phyloP scores from a whole-genome alignment of 30 jellyfish, hydroid and myxozoan genomes.

The Turritopsis rubra region DNA sequence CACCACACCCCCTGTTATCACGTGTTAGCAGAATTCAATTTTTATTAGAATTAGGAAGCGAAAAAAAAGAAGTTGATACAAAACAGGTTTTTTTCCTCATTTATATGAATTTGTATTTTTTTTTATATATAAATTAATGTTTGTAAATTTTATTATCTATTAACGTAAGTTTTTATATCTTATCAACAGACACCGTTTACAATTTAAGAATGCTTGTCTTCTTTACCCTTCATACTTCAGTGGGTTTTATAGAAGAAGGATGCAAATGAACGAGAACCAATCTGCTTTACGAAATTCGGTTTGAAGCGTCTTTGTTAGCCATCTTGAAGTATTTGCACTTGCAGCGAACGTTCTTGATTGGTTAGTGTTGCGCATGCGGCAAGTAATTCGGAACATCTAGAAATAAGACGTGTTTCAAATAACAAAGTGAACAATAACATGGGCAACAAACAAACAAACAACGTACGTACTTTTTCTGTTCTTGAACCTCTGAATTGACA shows the following conservation, averaged over 20 bases:
- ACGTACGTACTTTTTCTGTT: constrained; percentile 20
- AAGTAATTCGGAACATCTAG: constrained; percentile 57
- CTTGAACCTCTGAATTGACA: constrained; percentile 2
- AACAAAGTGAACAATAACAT: not conserved
- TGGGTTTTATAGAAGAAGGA: not conserved
- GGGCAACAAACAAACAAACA: too few relatives aligned
- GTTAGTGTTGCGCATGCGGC: constrained; percentile 47
- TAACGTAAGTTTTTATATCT: not conserved
- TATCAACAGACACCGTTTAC: not conserved
- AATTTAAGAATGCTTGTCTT: not conserved
- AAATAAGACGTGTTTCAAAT: constrained; percentile 5
- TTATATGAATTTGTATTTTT: not conserved
- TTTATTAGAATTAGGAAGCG: not conserved
- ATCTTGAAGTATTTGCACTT: constrained; percentile 48
- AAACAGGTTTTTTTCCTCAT: not conserved
- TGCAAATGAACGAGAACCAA: not conserved
- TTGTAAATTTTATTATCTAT: not conserved
- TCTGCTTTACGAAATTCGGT: too few relatives aligned
- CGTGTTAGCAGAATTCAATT: not conserved
- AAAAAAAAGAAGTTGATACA: not conserved
- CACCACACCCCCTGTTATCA: not conserved
- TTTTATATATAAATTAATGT: not conserved
- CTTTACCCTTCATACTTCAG: not conserved
- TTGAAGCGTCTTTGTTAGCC: too few relatives aligned
- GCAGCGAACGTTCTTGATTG: constrained; percentile 65